Evolutionary conservation across 2,113 vertebrate genomes (phyloP), one percentile per base, ranked within the genome.

Genomic region (Chroicocephalus ridibundus): DNA sequence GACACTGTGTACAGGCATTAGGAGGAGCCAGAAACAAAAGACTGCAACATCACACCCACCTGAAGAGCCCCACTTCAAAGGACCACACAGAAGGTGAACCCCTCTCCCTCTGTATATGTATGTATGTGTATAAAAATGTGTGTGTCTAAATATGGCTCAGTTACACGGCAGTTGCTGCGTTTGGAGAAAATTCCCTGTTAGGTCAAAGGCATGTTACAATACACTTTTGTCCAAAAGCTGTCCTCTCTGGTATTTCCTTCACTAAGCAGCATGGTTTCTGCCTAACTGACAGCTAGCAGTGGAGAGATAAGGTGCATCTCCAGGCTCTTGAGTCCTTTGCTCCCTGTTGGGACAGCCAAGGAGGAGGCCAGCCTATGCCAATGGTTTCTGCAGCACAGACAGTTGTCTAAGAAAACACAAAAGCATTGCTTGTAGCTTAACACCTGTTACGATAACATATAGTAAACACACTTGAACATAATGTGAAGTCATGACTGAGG

Each of bases 381-480:
- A 2, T 29, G 18, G 36, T 40, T 92, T 82, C 49, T 36, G 38
- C 44, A 42, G 44, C 1, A 0, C 40, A 47, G 52, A 18, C 32
- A 26, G 19, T n/a, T 49, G 42, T 55, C 18, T 54, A 32, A 86
- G 65, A 36, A 78, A 79, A 69, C 20, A 26, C 32, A 38, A 42
- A 27, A 55, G 42, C 26, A 36, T 69, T 18, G 24, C 20, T 42
- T 70, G n/a, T 60, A n/a, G 27, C 22, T 87, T 86, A 65, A 49
- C 24, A 60, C 17, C n/a, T 65, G 2, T 49, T n/a, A 21, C 3
- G 7, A 7, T 42, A 70, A n/a, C 11, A 10, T 12, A 10, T 0
- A 49, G 29, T 36, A 51, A 66, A 46, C 25, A 27, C 19, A 17
- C 25, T 25, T 51, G 40, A 74, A 49, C 14, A 15, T 44, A 17